Conservation (phyloP, 2,113 vertebrate genomes). For the Aptenodytes forsteri region DNA sequence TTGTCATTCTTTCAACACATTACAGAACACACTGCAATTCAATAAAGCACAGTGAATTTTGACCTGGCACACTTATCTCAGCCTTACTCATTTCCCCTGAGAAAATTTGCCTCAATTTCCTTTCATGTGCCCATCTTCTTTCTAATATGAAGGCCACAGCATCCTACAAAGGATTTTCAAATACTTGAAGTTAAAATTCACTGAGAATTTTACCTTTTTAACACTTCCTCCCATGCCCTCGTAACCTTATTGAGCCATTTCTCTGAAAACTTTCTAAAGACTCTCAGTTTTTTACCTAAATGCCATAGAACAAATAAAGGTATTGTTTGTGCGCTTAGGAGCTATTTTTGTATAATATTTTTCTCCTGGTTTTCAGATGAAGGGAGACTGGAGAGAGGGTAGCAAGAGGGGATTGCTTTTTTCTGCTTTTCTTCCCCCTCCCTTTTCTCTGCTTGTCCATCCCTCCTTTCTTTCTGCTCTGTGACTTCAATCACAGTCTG, state of each 20-base stretch:
- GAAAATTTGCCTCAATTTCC: neutral
- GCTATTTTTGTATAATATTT: neutral
- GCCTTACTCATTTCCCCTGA: neutral
- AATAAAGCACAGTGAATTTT: neutral
- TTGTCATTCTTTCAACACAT: neutral
- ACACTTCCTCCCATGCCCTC: neutral
- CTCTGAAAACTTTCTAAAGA: neutral
- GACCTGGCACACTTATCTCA: neutral
- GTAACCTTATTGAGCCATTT: neutral
- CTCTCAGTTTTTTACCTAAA: neutral
- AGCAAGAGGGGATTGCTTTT: neutral
- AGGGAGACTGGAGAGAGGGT: neutral
- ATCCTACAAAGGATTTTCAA: neutral
- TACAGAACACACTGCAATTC: neutral
- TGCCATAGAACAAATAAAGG: neutral
- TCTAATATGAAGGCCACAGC: neutral
- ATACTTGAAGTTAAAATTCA: neutral
- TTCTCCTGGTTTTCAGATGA: neutral
- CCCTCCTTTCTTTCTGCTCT: neutral
- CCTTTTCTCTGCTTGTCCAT: neutral
- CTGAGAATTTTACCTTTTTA: neutral
- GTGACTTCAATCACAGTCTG: neutral
- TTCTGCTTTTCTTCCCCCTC: neutral
- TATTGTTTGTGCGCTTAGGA: neutral
- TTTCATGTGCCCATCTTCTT: neutral